phyloP scores from a whole-genome alignment of 2,888 invertebrate genomes.

The Drosophila barbarae region DNA sequence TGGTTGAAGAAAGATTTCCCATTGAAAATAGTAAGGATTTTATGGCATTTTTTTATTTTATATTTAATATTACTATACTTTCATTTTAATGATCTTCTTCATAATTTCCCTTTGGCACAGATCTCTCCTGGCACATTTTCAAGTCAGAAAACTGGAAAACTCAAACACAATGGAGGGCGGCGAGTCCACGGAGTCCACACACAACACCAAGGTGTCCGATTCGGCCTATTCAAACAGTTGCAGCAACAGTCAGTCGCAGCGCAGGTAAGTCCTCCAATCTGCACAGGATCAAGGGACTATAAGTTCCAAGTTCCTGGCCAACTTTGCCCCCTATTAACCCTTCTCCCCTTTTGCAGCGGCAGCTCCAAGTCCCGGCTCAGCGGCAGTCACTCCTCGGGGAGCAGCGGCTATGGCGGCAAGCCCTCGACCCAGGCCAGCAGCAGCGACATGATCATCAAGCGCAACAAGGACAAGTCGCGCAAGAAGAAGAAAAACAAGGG shows the following conservation, averaged over 20 bases:
- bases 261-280: conserved; percentile 82
- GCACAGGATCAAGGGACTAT: background rate
- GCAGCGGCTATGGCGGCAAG: conserved; percentile 89
- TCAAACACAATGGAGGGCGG: conserved; percentile 74
- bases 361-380: conserved; percentile 89
- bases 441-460: conserved; percentile 74
- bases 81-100: background rate
- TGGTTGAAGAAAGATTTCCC: too few relatives aligned
- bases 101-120: background rate
- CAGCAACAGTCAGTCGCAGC: conserved; percentile 90
- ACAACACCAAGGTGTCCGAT: conserved; percentile 83
- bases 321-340: background rate
- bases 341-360: conserved; percentile 80
- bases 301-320: too few relatives aligned
- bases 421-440: conserved; percentile 82
- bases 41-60: too few relatives aligned
- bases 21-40: too few relatives aligned
- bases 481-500: conserved; percentile 77
- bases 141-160: background rate
- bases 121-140: background rate
- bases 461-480: conserved; percentile 77
- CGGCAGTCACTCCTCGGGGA: conserved; percentile 88
- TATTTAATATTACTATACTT: too few relatives aligned
- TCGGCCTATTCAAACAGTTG: conserved; percentile 91
- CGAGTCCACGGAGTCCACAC: conserved; percentile 77